Evolutionary conservation across 2,113 vertebrate species (phyloP).

Genomic region (Tichodroma muraria): DNA sequence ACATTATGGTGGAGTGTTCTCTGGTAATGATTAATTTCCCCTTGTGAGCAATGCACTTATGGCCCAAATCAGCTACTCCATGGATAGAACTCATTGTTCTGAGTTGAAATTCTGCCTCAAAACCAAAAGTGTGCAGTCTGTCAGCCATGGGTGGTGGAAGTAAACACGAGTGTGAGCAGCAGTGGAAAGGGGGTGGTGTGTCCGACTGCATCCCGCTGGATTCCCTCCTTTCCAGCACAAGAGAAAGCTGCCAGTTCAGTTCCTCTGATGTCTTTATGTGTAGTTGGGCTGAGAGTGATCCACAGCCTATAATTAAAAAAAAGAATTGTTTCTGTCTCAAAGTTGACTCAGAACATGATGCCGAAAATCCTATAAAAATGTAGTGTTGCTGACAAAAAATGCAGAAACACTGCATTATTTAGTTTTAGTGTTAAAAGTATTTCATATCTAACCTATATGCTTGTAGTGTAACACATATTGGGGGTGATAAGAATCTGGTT

Average conservation of each 20-base stretch:
- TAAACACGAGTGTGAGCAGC: neutral
- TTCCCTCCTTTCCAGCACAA: neutral
- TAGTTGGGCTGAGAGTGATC: neutral
- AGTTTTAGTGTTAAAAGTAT: neutral
- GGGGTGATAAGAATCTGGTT: neutral
- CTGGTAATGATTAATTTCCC: slow-evolving; percentile 21
- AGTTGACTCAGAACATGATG: neutral
- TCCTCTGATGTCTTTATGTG: neutral
- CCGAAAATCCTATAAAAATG: neutral
- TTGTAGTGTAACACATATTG: neutral
- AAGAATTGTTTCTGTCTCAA: neutral
- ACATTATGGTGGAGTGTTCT: slow-evolving; percentile 32
- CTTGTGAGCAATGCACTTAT: neutral
- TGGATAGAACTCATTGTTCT: neutral
- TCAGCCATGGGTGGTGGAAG: neutral
- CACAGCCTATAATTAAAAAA: neutral
- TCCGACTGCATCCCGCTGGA: neutral
- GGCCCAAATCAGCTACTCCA: neutral
- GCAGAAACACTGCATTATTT: neutral
- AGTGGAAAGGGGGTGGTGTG: neutral
- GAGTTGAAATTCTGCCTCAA: neutral
- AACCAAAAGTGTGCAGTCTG: neutral
- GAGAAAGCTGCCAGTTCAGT: neutral
- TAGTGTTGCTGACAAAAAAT: neutral
- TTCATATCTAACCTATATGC: neutral